Percentiles rank a stretch among this genome's conserved stretches.
phyloP scores from a whole-genome alignment of 2,113 vertebrate species.

The Gymnogyps californianus region DNA sequence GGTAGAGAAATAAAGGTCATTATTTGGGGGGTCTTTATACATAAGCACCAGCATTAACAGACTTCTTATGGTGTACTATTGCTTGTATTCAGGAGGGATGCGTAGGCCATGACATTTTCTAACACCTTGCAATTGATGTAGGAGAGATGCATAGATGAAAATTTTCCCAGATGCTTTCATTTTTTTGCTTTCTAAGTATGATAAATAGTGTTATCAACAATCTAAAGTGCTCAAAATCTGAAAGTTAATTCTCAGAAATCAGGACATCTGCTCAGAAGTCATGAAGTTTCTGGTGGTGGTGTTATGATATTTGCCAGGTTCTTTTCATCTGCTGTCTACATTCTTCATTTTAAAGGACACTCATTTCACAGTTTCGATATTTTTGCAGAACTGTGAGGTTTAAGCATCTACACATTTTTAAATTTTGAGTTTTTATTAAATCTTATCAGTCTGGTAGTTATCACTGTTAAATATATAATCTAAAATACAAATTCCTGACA shows the following conservation, averaged over 20 bases:
- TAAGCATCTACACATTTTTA: background rate
- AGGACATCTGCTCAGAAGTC: background rate
- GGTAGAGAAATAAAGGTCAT: accelerated
- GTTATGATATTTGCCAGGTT: background rate
- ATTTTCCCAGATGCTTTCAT: background rate
- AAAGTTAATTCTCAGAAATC: background rate
- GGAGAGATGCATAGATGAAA: background rate
- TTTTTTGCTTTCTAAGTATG: background rate
- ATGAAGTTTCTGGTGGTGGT: background rate
- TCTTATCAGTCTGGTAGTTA: background rate
- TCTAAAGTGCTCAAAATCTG: background rate
- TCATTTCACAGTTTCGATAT: background rate
- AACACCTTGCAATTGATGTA: background rate
- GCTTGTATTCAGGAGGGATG: background rate
- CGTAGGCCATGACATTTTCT: background rate
- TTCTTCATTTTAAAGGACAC: background rate
- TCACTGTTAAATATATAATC: background rate
- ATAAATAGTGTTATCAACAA: background rate
- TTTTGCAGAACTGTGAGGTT: background rate
- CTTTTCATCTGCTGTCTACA: background rate
- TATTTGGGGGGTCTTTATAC: accelerated
- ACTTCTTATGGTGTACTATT: background rate
- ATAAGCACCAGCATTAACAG: background rate
- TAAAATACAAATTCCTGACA: background rate
- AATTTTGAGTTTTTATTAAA: background rate